Evolutionary conservation across 2,888 invertebrate genomes (phyloP).

Genomic region (Thysanoteuthis rhombus): DNA sequence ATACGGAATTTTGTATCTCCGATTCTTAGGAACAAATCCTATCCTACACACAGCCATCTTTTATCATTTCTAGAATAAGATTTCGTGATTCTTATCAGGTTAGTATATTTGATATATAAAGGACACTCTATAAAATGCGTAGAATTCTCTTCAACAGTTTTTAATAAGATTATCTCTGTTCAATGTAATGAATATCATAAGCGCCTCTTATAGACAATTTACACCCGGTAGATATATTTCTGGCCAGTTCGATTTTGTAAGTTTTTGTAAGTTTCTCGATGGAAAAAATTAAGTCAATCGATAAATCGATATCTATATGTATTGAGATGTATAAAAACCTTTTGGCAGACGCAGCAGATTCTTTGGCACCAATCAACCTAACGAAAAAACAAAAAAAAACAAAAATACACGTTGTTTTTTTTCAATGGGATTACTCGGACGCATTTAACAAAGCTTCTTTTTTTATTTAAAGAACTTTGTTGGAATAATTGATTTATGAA

Average conservation of each 20-base stretch:
- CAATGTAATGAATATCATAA: background rate
- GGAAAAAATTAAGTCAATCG: background rate
- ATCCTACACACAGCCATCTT: too few relatives aligned
- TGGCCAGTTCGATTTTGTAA: background rate
- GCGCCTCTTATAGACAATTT: background rate
- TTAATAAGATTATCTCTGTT: background rate
- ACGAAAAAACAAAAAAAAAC: too few relatives aligned
- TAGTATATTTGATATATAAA: background rate
- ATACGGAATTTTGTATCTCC: background rate
- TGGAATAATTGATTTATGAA: background rate
- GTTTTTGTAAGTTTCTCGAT: background rate
- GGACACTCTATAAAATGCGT: background rate
- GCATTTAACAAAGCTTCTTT: background rate
- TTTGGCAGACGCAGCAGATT: background rate
- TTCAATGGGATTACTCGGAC: background rate
- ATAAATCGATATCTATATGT: background rate
- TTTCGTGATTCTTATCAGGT: too few relatives aligned
- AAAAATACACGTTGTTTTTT: background rate
- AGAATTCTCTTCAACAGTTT: background rate
- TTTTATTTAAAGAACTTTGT: background rate
- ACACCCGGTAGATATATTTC: too few relatives aligned
- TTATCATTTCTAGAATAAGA: too few relatives aligned
- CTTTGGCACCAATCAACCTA: background rate
- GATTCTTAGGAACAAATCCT: background rate
- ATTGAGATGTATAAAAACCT: background rate